phyloP scores from a whole-genome alignment of 2,888 invertebrate genomes.

The Ormyrus nitidulus region DNA sequence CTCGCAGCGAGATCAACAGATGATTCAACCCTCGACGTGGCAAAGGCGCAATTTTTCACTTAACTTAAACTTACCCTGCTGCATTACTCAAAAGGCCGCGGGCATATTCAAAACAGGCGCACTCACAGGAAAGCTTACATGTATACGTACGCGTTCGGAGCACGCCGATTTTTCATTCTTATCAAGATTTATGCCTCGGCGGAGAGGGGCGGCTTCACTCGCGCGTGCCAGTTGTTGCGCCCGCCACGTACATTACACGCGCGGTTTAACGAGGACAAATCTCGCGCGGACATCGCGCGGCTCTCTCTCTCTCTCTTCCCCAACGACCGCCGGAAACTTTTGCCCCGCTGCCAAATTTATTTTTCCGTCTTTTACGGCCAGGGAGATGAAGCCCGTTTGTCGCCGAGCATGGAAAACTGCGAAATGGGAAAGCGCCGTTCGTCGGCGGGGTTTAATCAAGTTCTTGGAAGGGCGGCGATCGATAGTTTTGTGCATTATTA shows the following conservation, averaged over 20 bases:
- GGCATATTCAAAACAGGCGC: slow-evolving; percentile 9
- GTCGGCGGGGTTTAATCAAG: slow-evolving; percentile 22
- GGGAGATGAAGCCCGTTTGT: neutral
- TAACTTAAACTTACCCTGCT: too few relatives aligned
- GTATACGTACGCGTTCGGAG: neutral
- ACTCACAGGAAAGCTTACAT: neutral
- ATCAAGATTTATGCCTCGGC: slow-evolving; percentile 32
- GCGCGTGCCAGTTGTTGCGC: slow-evolving; percentile 8
- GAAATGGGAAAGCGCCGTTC: slow-evolving; percentile 37
- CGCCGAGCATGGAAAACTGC: neutral
- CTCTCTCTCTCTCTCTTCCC: neutral
- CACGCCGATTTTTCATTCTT: slow-evolving; percentile 29
- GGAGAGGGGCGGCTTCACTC: neutral
- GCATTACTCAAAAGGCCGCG: neutral
- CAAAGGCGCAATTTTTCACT: too few relatives aligned
- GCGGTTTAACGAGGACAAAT: slow-evolving; percentile 45
- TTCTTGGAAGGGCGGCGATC: neutral
- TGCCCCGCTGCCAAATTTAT: slow-evolving; percentile 5
- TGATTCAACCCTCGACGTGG: too few relatives aligned
- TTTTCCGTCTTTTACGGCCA: neutral
- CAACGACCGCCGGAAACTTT: too few relatives aligned
- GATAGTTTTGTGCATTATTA: too few relatives aligned
- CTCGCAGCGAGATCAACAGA: too few relatives aligned
- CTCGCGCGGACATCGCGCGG: neutral
- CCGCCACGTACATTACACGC: neutral